These are phyloP conservation scores for Patiria miniata DNA, from an alignment of 35 echinoderm and acorn worm species.

Conservation along the genomic window DNA sequence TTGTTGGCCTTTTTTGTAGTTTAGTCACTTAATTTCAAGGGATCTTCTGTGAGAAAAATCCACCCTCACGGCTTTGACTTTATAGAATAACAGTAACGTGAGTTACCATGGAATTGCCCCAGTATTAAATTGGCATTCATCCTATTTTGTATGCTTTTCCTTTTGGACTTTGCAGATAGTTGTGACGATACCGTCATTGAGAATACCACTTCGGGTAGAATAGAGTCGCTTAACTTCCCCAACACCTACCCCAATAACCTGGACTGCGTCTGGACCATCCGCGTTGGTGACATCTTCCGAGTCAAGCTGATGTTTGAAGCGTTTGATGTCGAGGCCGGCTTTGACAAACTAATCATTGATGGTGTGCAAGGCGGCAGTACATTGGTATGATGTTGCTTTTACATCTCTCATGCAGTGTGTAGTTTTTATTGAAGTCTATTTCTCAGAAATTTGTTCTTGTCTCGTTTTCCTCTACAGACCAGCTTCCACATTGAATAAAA, in stretches of 20 bases:
- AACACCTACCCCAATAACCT: conserved; percentile 67
- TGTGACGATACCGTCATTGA: conserved; percentile 57
- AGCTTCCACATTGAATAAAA: too few relatives aligned
- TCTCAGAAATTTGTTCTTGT: too few relatives aligned
- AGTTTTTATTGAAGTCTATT: too few relatives aligned
- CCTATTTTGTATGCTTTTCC: neutral
- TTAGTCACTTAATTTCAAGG: too few relatives aligned
- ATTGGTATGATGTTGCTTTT: conserved; percentile 40
- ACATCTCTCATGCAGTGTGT: too few relatives aligned
- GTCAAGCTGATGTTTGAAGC: conserved; percentile 62
- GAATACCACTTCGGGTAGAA: conserved; percentile 41
- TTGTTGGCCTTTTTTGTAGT: too few relatives aligned
- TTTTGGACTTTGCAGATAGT: conserved; percentile 59
- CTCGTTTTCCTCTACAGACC: too few relatives aligned
- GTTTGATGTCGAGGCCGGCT: conserved; percentile 79
- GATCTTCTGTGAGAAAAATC: too few relatives aligned
- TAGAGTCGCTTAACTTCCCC: conserved; percentile 72
- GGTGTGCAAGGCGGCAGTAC: conserved; percentile 46
- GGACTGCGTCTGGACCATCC: conserved; percentile 80
- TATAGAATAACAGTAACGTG: too few relatives aligned
- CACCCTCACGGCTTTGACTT: too few relatives aligned
- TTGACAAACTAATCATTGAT: conserved; percentile 62
- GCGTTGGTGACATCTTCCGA: conserved; percentile 43
- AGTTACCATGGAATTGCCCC: too few relatives aligned
- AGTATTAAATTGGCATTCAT: too few relatives aligned